A percentile compares a stretch with the other conserved stretches of the same genome.
These are phyloP conservation scores for Mastomys natalensis DNA, from an alignment of 2,113 vertebrate species.

Conservation along the genomic window DNA sequence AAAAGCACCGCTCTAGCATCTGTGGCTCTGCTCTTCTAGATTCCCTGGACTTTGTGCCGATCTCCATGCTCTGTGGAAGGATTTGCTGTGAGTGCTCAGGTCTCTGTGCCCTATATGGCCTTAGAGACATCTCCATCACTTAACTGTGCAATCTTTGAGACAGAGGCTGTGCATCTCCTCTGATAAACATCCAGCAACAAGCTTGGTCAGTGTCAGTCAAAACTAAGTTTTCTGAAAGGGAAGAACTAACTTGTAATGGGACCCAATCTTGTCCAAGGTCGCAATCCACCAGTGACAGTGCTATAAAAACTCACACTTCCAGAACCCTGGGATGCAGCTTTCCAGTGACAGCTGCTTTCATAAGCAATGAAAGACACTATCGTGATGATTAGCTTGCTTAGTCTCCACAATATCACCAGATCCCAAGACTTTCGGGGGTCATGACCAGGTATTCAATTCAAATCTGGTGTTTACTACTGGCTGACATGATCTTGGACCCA, in stretches of 20 bases:
- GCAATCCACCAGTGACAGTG: background rate
- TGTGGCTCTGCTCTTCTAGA: accelerated
- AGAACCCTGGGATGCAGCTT: background rate
- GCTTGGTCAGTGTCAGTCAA: background rate
- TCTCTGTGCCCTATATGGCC: background rate
- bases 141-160: background rate
- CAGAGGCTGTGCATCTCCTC: background rate
- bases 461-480: background rate
- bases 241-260: background rate
- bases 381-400: background rate
- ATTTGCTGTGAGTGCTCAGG: background rate
- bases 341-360: background rate
- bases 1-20: background rate
- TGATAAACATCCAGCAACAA: background rate
- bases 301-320: background rate
- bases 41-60: background rate
- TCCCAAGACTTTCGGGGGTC: background rate
- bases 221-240: background rate
- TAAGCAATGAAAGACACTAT: background rate
- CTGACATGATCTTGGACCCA: background rate
- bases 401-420: background rate
- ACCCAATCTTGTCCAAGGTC: background rate
- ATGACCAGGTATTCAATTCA: background rate
- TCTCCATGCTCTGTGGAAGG: background rate
- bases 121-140: background rate